These are phyloP conservation scores for Melanostigma gelatinosum DNA, from an alignment of 2,113 vertebrate species.

Conservation along the genomic window DNA sequence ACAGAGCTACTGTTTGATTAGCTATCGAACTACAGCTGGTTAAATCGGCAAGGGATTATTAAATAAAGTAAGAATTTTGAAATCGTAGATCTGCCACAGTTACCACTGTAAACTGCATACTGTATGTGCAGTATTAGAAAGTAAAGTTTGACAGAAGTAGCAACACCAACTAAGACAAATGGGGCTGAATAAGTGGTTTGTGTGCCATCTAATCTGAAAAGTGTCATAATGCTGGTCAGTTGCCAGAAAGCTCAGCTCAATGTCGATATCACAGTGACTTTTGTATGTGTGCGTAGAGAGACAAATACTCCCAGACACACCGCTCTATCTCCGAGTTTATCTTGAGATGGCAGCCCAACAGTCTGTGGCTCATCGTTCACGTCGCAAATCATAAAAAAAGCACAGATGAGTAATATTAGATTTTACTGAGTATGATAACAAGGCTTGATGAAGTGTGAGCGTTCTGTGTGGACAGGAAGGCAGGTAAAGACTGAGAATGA, in stretches of 20 bases:
- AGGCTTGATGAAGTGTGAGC: slow-evolving; percentile 34
- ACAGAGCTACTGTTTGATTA: not conserved
- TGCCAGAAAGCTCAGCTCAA: slow-evolving; percentile 23
- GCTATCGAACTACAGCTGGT: not conserved
- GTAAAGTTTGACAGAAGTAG: slow-evolving; percentile 8
- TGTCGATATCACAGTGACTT: slow-evolving; percentile 43
- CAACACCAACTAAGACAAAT: not conserved
- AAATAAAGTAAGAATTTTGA: not conserved
- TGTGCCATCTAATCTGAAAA: slow-evolving; percentile 53
- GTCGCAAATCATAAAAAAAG: slow-evolving; percentile 33
- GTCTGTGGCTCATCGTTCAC: slow-evolving; percentile 45
- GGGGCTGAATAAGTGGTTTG: too few species aligned
- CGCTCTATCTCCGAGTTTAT: slow-evolving; percentile 47
- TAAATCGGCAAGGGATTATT: not conserved
- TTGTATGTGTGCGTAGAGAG: slow-evolving; percentile 33
- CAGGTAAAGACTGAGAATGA: slow-evolving; percentile 51
- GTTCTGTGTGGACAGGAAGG: slow-evolving; percentile 24
- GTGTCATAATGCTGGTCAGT: slow-evolving; percentile 17
- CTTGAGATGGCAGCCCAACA: slow-evolving; percentile 37
- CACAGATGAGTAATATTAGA: slow-evolving; percentile 39
- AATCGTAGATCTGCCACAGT: not conserved
- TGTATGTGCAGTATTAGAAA: not conserved
- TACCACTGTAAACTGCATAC: not conserved
- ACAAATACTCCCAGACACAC: slow-evolving; percentile 52
- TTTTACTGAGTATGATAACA: slow-evolving; percentile 16